These are phyloP conservation scores for Embiotoca jacksoni DNA, from an alignment of 2,113 vertebrate genomes.

Conservation along the genomic window DNA sequence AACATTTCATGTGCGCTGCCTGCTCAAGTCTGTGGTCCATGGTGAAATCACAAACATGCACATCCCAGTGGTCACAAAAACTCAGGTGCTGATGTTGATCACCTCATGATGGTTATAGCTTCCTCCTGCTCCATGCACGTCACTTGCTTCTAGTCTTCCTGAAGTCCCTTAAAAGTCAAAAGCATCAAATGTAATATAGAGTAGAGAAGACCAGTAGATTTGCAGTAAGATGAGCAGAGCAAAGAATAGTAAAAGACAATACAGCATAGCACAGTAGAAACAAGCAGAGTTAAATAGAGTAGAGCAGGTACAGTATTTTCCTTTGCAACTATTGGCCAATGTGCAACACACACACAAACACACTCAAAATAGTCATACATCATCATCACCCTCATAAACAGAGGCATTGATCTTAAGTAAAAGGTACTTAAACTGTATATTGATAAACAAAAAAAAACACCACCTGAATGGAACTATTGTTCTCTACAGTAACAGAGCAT, in stretches of 20 bases:
- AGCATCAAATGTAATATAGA: background rate
- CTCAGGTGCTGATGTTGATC: no score
- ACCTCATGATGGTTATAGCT: no score
- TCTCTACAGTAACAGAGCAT: background rate
- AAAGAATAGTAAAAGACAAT: background rate
- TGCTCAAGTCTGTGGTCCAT: no score
- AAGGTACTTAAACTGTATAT: slow-evolving; percentile 14
- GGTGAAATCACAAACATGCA: no score
- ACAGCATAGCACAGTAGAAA: background rate
- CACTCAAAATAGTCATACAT: background rate
- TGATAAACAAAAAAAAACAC: slow-evolving; percentile 3
- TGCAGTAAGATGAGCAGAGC: background rate
- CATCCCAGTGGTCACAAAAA: no score
- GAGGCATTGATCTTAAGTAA: slow-evolving; percentile 1
- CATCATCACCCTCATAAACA: background rate
- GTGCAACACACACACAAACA: background rate
- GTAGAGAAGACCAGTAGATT: background rate
- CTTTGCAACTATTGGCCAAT: background rate
- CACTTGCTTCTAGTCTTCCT: background rate
- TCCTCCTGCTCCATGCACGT: no score
- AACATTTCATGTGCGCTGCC: no score
- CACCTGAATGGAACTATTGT: background rate
- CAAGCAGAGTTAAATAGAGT: background rate
- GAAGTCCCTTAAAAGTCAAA: slow-evolving; percentile 29
- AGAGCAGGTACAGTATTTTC: background rate